Evolutionary conservation across 2,797 vertebrate genomes (phyloP).

Genomic region (Artibeus jamaicensis): DNA sequence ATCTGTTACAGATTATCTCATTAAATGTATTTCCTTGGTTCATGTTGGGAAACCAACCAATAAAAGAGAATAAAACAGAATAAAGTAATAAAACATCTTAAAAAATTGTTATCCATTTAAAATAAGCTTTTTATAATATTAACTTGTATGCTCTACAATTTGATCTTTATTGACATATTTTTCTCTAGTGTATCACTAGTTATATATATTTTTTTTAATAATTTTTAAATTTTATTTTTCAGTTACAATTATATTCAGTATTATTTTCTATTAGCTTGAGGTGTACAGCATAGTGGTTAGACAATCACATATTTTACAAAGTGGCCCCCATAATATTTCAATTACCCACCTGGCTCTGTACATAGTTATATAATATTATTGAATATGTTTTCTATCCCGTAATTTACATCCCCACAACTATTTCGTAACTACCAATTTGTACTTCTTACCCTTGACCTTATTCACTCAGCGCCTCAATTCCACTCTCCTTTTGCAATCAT

Average conservation of each 20-base stretch:
- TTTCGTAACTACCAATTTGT: neutral
- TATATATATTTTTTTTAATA: neutral
- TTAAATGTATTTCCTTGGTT: conserved; percentile 53
- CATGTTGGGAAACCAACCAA: conserved; percentile 23
- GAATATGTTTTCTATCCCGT: neutral
- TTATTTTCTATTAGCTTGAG: neutral
- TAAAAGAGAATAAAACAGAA: conserved; percentile 13
- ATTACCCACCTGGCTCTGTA: no score
- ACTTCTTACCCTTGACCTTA: neutral
- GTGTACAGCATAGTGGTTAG: neutral
- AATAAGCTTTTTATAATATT: conserved; percentile 34
- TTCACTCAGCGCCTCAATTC: neutral
- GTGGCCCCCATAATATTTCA: neutral
- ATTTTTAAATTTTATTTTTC: neutral
- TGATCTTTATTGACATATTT: conserved; percentile 52
- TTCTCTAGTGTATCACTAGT: neutral
- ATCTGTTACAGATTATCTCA: conserved; percentile 43
- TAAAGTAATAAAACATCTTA: conserved; percentile 44
- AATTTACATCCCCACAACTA: neutral
- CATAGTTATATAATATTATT: neutral
- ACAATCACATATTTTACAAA: neutral
- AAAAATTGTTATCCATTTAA: conserved; percentile 57
- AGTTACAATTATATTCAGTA: neutral
- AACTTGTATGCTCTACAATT: neutral
- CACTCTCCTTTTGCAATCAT: neutral